Evolutionary conservation across 2,797 vertebrate species (phyloP).

Genomic region (Cheirogaleus major): DNA sequence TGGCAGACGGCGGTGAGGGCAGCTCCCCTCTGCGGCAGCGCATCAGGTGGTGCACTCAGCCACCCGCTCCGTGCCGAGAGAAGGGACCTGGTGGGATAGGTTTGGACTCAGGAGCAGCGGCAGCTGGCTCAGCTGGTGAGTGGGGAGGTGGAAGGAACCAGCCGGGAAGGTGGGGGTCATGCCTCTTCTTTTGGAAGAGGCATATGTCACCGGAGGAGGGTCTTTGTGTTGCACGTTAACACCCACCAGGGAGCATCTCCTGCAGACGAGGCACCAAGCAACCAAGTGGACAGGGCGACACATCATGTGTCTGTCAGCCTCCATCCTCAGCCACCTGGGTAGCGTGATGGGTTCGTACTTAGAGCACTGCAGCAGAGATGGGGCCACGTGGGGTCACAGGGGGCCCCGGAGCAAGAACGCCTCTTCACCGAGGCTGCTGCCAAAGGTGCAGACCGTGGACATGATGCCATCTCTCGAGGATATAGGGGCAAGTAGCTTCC

Average conservation of each 20-base stretch:
- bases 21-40: background rate
- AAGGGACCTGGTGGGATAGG: no score
- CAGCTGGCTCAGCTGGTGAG: no score
- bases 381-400: background rate
- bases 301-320: background rate
- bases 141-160: background rate
- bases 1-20: background rate
- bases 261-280: background rate
- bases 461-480: background rate
- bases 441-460: background rate
- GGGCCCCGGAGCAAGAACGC: background rate
- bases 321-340: background rate
- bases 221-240: background rate
- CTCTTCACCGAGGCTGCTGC: background rate
- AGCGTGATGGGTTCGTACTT: background rate
- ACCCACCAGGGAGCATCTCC: background rate
- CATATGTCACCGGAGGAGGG: no score
- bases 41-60: background rate
- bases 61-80: background rate
- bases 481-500: rapidly evolving
- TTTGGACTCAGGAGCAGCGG: background rate
- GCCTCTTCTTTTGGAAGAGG: background rate
- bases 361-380: background rate
- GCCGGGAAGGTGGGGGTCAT: background rate
- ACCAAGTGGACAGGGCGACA: background rate